These are phyloP conservation scores for Gymnoscopelus microlampas DNA, from an alignment of 2,797 vertebrate genomes.

Conservation along the genomic window DNA sequence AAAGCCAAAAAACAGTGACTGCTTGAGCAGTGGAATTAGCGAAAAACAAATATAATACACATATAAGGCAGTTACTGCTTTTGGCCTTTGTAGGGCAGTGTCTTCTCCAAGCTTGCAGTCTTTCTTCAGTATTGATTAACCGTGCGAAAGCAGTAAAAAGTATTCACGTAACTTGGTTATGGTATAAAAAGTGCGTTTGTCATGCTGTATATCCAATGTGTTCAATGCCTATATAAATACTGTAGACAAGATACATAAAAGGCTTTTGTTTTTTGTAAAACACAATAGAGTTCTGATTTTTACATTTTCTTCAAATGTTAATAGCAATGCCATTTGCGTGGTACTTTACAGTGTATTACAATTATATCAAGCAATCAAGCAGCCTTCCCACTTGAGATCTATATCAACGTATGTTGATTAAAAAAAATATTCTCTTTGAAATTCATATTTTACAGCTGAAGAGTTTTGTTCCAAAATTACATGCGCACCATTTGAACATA, in stretches of 20 bases:
- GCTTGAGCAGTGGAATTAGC: too few species aligned
- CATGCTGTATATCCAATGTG: slow-evolving; percentile 22
- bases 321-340: slow-evolving; percentile 25
- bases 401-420: slow-evolving; percentile 15
- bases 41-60: background rate
- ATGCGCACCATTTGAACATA: background rate
- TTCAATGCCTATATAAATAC: slow-evolving; percentile 40
- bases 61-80: too few species aligned
- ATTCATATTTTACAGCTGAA: too few species aligned
- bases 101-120: too few species aligned
- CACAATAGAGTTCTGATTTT: slow-evolving; percentile 32
- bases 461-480: slow-evolving; percentile 27
- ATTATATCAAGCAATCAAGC: slow-evolving; percentile 29
- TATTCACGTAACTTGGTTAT: slow-evolving; percentile 30
- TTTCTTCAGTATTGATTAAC: background rate
- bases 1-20: background rate
- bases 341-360: slow-evolving; percentile 53
- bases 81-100: too few species aligned
- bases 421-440: background rate
- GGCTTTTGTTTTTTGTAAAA: slow-evolving; percentile 28
- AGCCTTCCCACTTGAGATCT: slow-evolving; percentile 20
- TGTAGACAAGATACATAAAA: slow-evolving; percentile 58
- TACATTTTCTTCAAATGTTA: slow-evolving; percentile 24
- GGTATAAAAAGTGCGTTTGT: slow-evolving; percentile 61
- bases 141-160: slow-evolving; percentile 28